Evolutionary conservation across 2,113 vertebrate species (phyloP).

Genomic region (Myxocyprinus asiaticus): DNA sequence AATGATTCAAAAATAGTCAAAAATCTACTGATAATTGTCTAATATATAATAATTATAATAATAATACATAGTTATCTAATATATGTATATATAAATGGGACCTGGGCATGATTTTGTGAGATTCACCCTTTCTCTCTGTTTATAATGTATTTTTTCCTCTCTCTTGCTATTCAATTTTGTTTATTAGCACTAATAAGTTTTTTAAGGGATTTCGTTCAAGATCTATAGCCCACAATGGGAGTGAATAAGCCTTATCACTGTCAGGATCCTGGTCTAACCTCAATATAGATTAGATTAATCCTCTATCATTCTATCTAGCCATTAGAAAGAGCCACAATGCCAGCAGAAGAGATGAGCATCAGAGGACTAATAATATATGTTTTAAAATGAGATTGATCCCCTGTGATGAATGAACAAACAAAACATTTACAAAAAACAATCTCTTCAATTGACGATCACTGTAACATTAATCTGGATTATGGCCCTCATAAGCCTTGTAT

Average conservation of each 20-base stretch:
- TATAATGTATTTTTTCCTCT: too few relatives aligned
- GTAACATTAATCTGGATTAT: conserved; percentile 25
- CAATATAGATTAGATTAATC: neutral
- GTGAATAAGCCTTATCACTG: neutral
- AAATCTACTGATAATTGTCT: too few relatives aligned
- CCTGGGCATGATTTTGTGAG: too few relatives aligned
- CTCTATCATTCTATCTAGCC: conserved; percentile 14
- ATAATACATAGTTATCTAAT: too few relatives aligned
- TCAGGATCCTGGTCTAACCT: neutral
- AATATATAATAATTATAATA: too few relatives aligned
- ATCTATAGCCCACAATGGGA: neutral
- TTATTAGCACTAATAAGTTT: too few relatives aligned
- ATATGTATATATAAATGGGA: too few relatives aligned
- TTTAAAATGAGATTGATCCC: neutral
- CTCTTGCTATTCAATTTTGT: too few relatives aligned
- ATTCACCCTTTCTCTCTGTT: too few relatives aligned
- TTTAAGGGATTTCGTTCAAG: too few relatives aligned
- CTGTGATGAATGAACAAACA: neutral
- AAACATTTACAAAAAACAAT: neutral
- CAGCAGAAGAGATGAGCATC: conserved; percentile 1
- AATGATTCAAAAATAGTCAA: too few relatives aligned
- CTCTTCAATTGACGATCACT: conserved; percentile 4
- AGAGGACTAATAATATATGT: neutral
- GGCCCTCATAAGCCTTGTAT: neutral
- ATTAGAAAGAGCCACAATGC: conserved; percentile 7